Evolutionary conservation across 2,113 vertebrate species (phyloP).

Genomic region (Aleadryas rufinucha): DNA sequence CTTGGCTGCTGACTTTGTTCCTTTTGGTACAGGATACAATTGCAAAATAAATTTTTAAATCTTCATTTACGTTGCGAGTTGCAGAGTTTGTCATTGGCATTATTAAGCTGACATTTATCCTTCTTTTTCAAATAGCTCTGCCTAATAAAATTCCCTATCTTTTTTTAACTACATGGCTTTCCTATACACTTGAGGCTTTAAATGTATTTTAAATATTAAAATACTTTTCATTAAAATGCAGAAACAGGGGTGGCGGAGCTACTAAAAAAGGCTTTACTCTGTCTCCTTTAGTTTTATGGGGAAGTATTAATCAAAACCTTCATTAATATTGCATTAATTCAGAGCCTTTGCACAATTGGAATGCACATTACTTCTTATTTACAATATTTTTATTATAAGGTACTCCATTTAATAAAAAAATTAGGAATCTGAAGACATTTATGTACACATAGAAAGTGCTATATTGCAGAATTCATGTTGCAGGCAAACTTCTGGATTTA

Average conservation of each 20-base stretch:
- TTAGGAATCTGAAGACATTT: neutral
- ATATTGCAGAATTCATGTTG: neutral
- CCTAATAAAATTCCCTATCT: constrained; percentile 52
- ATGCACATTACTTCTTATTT: neutral
- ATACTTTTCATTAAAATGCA: constrained; percentile 65
- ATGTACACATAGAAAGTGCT: neutral
- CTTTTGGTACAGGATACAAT: neutral
- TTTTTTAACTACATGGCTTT: constrained; percentile 1
- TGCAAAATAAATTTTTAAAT: neutral
- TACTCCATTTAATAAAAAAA: neutral
- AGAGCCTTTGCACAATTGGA: neutral
- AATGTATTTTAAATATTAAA: constrained; percentile 71
- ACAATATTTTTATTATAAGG: neutral
- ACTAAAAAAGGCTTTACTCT: constrained; percentile 48
- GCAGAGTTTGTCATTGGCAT: constrained; percentile 13
- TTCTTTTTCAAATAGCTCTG: constrained; percentile 53
- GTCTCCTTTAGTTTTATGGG: constrained; percentile 52
- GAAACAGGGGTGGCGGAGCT: constrained; percentile 4
- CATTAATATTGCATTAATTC: constrained; percentile 58
- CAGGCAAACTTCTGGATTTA: neutral
- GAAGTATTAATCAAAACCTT: constrained; percentile 66
- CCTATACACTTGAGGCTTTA: constrained; percentile 32
- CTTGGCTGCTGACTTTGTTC: neutral
- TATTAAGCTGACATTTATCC: constrained; percentile 13
- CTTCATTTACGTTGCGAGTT: constrained; percentile 31